A percentile compares a stretch with the other conserved stretches of the same genome.
These are phyloP conservation scores for Stichodactyla helianthus DNA, from an alignment of 64 coral and sea anemone genomes.

Conservation along the genomic window DNA sequence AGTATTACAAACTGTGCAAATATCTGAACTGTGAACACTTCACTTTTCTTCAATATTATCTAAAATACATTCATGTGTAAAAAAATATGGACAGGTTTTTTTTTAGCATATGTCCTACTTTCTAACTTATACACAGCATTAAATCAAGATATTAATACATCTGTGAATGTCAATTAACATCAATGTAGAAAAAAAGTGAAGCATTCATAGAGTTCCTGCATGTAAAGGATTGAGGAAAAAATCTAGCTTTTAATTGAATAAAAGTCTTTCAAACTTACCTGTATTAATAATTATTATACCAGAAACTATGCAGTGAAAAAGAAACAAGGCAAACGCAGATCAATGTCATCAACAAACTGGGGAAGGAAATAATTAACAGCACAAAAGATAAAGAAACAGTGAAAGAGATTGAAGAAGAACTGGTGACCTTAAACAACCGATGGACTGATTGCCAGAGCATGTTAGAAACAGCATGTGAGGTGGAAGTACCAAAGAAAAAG, in stretches of 20 bases:
- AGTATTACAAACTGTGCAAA: background rate
- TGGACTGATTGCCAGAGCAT: constrained; percentile 28
- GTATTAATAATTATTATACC: background rate
- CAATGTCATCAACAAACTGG: constrained; percentile 30
- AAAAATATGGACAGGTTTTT: too few species aligned
- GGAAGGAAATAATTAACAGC: constrained; percentile 30
- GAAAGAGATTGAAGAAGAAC: constrained; percentile 1
- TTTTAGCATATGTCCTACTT: too few species aligned
- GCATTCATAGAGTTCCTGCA: too few species aligned
- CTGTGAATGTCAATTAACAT: too few species aligned
- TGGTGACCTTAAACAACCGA: constrained; percentile 27
- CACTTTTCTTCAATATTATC: too few species aligned
- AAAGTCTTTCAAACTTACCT: background rate
- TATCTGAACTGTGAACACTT: background rate
- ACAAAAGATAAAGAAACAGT: background rate
- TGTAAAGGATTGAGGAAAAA: background rate
- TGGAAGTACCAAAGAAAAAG: constrained; percentile 6
- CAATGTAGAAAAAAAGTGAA: too few species aligned
- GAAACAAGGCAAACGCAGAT: constrained; percentile 20
- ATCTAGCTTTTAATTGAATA: background rate
- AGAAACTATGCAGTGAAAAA: constrained; percentile 23
- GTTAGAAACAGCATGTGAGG: constrained; percentile 4
- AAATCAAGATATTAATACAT: too few species aligned
- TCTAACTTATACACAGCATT: too few species aligned
- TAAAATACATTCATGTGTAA: too few species aligned